Conservation (phyloP, 64 coral and sea anemone genomes). For the Dendronephthya gigantea region DNA sequence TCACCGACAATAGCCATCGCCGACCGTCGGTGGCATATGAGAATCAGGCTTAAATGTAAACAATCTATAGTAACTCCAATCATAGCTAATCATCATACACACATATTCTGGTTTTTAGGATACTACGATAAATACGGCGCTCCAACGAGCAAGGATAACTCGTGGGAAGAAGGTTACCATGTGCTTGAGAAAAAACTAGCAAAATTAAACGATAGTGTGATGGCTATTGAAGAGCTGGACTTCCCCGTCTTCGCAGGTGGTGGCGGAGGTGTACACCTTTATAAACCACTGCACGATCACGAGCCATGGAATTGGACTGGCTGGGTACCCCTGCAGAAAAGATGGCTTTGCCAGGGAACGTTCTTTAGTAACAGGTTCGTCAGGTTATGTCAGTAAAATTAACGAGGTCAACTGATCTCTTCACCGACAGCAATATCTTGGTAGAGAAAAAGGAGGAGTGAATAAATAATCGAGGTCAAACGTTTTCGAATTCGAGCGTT, state of each 20-base stretch:
- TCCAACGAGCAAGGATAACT: neutral
- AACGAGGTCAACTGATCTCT: no score
- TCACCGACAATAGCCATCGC: no score
- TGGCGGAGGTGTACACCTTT: neutral
- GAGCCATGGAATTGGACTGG: constrained; percentile 8
- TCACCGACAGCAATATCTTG: no score
- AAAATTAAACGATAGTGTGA: neutral
- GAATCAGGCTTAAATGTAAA: no score
- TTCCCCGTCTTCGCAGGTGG: neutral
- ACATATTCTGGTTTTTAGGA: no score
- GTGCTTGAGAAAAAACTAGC: neutral
- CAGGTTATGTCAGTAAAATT: no score
- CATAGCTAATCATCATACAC: no score
- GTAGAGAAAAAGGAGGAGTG: no score
- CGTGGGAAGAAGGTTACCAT: neutral
- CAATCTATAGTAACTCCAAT: no score
- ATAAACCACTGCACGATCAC: neutral
- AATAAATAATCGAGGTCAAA: no score
- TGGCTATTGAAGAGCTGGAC: neutral
- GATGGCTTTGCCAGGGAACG: neutral
- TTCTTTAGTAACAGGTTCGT: neutral
- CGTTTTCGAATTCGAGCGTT: no score
- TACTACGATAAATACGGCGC: neutral
- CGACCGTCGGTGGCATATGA: no score
- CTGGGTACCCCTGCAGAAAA: neutral